Conservation (phyloP, 2,797 vertebrate species). For the Carduelis carduelis region DNA sequence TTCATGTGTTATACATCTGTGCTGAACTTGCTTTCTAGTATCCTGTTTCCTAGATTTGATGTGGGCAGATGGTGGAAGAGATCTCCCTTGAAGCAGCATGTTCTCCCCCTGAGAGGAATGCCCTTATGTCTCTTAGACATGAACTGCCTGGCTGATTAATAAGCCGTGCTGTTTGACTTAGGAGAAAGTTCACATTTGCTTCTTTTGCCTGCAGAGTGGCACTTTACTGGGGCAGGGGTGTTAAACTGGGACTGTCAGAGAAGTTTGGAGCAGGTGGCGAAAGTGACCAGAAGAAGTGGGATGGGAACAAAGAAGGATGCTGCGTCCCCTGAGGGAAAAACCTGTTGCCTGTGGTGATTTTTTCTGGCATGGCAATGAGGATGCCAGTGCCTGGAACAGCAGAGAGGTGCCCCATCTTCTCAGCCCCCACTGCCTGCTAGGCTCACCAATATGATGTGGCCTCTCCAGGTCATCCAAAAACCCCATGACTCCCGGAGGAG, state of each 20-base stretch:
- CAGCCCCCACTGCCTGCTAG: rapidly evolving
- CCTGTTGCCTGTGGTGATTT: background rate
- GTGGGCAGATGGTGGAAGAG: background rate
- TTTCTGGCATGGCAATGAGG: background rate
- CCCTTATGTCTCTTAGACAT: background rate
- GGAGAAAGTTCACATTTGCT: background rate
- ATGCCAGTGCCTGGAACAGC: background rate
- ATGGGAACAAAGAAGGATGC: background rate
- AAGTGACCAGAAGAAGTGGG: rapidly evolving
- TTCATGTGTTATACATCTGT: background rate
- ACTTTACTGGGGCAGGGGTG: background rate
- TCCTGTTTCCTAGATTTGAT: background rate
- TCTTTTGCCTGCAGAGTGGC: background rate
- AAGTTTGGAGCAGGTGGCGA: background rate
- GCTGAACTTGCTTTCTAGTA: background rate
- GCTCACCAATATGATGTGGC: rapidly evolving
- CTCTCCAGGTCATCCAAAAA: background rate
- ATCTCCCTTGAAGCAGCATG: background rate
- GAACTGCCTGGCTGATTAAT: background rate
- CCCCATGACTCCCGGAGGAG: background rate
- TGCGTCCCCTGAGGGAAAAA: background rate
- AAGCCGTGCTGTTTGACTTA: background rate
- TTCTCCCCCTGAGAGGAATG: rapidly evolving
- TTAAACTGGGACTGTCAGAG: background rate
- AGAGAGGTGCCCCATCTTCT: background rate